A percentile compares a stretch with the other conserved stretches of the same genome.
Evolutionary conservation across 1,140 invertebrate genomes (phyloP).

Genomic region (Parasteatoda tepidariorum): DNA sequence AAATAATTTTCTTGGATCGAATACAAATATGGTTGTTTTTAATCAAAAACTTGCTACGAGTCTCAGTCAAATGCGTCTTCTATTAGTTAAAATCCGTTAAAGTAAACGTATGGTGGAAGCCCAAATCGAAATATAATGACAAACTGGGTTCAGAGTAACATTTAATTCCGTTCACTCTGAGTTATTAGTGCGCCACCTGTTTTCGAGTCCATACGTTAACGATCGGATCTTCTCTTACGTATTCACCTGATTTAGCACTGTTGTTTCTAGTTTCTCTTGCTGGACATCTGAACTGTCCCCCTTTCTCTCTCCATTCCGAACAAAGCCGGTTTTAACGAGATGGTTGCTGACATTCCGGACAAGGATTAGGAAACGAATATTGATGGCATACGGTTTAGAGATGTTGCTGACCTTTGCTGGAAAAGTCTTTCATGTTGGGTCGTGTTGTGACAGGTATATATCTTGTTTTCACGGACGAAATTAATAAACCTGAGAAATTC

Average conservation of each 20-base stretch:
- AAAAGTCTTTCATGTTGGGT: too few relatives aligned
- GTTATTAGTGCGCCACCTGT: conserved; percentile 47
- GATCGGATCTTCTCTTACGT: neutral
- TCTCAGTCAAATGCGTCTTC: too few relatives aligned
- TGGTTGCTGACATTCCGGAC: neutral
- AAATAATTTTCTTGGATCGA: too few relatives aligned
- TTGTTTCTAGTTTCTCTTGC: neutral
- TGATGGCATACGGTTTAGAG: conserved; percentile 17
- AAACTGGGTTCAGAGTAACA: conserved; percentile 2
- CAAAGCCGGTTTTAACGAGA: conserved; percentile 52
- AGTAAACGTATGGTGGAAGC: neutral
- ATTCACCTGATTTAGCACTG: neutral
- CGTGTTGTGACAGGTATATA: too few relatives aligned
- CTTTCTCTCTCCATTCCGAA: neutral
- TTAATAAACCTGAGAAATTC: too few relatives aligned
- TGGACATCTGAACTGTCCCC: neutral
- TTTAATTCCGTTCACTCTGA: conserved; percentile 45
- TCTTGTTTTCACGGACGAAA: too few relatives aligned
- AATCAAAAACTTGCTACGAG: too few relatives aligned
- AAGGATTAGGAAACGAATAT: conserved; percentile 9
- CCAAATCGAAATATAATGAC: conserved; percentile 60
- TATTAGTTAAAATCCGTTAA: neutral
- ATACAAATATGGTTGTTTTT: too few relatives aligned
- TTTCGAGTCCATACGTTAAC: neutral
- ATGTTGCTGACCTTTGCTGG: neutral